A percentile compares a stretch with the other conserved stretches of the same genome.
Conservation (phyloP, 1,140 invertebrate genomes). For the Plutomurus gul region DNA sequence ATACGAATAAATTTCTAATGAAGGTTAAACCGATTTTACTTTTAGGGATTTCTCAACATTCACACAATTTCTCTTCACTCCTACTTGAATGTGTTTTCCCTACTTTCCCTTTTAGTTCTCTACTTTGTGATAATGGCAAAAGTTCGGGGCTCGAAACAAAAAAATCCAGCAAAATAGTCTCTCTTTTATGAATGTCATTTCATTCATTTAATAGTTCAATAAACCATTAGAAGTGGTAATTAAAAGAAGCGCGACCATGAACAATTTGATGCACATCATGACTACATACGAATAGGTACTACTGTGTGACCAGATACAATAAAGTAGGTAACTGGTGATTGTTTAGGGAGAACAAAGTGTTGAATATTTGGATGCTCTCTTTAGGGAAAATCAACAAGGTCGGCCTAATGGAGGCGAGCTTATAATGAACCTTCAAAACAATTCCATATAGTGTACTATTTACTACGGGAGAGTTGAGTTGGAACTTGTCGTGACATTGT, state of each 20-base stretch:
- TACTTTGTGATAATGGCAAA: too few relatives aligned
- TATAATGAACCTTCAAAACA: slow-evolving; percentile 19
- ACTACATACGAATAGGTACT: too few relatives aligned
- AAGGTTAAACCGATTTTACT: background rate
- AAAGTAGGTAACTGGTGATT: too few relatives aligned
- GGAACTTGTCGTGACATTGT: slow-evolving; percentile 16
- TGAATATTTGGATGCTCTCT: background rate
- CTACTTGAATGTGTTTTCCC: background rate
- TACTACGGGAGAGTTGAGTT: slow-evolving; percentile 12
- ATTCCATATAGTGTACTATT: background rate
- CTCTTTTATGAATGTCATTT: background rate
- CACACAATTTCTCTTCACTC: background rate
- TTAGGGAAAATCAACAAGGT: background rate
- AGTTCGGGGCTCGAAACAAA: too few relatives aligned
- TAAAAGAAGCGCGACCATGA: too few relatives aligned
- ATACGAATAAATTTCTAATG: background rate
- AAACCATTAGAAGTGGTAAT: background rate
- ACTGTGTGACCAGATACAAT: slow-evolving; percentile 5
- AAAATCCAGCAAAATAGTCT: background rate
- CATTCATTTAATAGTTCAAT: too few relatives aligned
- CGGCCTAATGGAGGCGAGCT: background rate
- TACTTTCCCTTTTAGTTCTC: too few relatives aligned
- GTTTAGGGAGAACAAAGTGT: too few relatives aligned
- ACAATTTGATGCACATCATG: too few relatives aligned
- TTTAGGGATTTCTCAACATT: background rate